A percentile compares a stretch with the other conserved stretches of the same genome.
phyloP scores from a whole-genome alignment of 1,140 invertebrate genomes.

The Zaprionus ornatus region DNA sequence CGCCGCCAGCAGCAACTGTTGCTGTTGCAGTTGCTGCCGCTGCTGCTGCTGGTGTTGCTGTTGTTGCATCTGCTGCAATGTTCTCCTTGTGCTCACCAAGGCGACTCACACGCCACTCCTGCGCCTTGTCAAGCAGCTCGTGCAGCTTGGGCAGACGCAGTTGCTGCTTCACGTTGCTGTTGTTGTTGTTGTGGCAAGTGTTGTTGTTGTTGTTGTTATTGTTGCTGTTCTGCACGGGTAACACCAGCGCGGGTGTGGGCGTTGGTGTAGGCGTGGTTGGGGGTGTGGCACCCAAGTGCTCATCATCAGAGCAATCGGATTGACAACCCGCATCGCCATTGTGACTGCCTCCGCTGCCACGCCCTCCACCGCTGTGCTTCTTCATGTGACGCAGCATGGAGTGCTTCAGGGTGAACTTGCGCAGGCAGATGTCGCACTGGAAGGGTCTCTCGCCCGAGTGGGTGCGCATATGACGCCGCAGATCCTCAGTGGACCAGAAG shows the following conservation, averaged over 20 bases:
- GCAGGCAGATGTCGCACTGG: constrained; percentile 91
- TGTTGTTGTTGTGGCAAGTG: constrained; percentile 55
- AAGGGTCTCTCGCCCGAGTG: constrained; percentile 91
- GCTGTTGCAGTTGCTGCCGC: constrained; percentile 82
- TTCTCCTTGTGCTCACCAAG: constrained; percentile 85
- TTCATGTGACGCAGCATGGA: constrained; percentile 96
- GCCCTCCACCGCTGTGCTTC: constrained; percentile 88
- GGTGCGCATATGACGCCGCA: constrained; percentile 95
- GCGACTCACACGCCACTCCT: constrained; percentile 78
- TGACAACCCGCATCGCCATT: constrained; percentile 71
- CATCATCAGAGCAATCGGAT: constrained; percentile 84
- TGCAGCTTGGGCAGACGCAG: constrained; percentile 67
- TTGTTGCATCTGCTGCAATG: constrained; percentile 72
- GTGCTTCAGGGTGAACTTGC: constrained; percentile 95
- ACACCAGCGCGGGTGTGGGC: constrained; percentile 27
- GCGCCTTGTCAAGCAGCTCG: constrained; percentile 72
- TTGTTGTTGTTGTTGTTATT: constrained; percentile 55
- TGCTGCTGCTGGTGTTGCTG: constrained; percentile 75
- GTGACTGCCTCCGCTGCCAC: constrained; percentile 78
- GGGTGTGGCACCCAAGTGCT: constrained; percentile 67
- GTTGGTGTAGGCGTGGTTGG: constrained; percentile 58
- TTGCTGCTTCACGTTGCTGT: constrained; percentile 24
- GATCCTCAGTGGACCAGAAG: constrained; percentile 97
- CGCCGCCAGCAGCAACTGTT: constrained; percentile 82
- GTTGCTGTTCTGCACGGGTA: constrained; percentile 22